Conservation (phyloP, 2,797 vertebrate species). For the Chrosomus eos region DNA sequence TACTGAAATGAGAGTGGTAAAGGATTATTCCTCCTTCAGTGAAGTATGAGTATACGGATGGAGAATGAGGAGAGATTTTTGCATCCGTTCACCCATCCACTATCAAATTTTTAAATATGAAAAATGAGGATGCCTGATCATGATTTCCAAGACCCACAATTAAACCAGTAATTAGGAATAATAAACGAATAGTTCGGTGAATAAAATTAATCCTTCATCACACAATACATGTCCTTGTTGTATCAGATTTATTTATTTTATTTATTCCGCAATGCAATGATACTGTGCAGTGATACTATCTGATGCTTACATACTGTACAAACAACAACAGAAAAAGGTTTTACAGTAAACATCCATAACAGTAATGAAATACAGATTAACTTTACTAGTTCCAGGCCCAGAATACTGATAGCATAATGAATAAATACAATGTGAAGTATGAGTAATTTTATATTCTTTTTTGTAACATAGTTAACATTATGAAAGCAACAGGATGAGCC, state of each 20-base stretch:
- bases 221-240: neutral
- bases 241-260: neutral
- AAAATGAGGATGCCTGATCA: neutral
- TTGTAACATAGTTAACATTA: neutral
- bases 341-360: neutral
- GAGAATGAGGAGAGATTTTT: slow-evolving; percentile 14
- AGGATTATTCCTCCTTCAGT: slow-evolving; percentile 52
- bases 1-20: slow-evolving; percentile 54
- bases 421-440: neutral
- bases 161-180: neutral
- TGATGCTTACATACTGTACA: neutral
- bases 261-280: neutral
- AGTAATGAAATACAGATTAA: neutral
- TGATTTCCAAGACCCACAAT: neutral
- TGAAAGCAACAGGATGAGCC: neutral
- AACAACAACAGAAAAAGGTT: neutral
- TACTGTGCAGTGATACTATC: neutral
- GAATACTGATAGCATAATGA: neutral
- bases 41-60: slow-evolving; percentile 34
- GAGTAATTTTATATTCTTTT: neutral
- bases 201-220: neutral
- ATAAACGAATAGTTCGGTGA: neutral
- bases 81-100: slow-evolving; percentile 12
- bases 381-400: neutral
- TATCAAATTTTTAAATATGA: neutral